These are phyloP conservation scores for Rhagologus leucostigma DNA, from an alignment of 2,113 vertebrate species.

Conservation along the genomic window DNA sequence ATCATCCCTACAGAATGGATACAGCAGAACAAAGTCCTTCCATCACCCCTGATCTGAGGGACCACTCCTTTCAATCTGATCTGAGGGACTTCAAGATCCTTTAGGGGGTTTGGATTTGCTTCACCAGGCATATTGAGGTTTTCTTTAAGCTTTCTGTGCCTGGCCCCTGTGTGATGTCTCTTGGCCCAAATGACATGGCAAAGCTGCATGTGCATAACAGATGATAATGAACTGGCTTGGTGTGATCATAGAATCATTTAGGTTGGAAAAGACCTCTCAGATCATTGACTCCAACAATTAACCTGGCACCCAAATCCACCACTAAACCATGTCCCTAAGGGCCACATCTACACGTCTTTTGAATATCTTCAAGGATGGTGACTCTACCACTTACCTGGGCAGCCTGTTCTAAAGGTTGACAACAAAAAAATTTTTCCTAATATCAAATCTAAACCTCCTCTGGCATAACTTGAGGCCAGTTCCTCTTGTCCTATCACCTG, in stretches of 20 bases:
- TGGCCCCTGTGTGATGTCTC: not conserved
- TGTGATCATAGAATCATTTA: not conserved
- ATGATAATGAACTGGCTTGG: not conserved
- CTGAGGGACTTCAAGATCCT: not conserved
- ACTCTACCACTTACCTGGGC: too few species aligned
- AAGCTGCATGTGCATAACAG: not conserved
- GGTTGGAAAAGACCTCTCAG: not conserved
- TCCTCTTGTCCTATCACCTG: not conserved
- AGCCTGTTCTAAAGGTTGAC: not conserved
- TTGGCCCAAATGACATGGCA: not conserved
- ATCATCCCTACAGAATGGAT: not conserved
- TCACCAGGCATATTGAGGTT: not conserved
- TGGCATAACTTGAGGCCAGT: not conserved
- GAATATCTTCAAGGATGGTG: not conserved
- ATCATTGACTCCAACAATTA: not conserved
- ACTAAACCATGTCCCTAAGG: not conserved
- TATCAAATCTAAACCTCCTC: not conserved
- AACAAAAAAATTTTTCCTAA: not conserved
- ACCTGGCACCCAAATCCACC: not conserved
- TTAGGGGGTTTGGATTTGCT: not conserved
- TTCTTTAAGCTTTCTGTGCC: not conserved
- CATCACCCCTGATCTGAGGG: not conserved
- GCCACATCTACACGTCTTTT: not conserved
- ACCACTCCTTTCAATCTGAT: not conserved
- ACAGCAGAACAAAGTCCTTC: not conserved